A percentile compares a stretch with the other conserved stretches of the same genome.
These are phyloP conservation scores for Parnassius smintheus DNA, from an alignment of 2,888 invertebrate genomes.

Conservation along the genomic window DNA sequence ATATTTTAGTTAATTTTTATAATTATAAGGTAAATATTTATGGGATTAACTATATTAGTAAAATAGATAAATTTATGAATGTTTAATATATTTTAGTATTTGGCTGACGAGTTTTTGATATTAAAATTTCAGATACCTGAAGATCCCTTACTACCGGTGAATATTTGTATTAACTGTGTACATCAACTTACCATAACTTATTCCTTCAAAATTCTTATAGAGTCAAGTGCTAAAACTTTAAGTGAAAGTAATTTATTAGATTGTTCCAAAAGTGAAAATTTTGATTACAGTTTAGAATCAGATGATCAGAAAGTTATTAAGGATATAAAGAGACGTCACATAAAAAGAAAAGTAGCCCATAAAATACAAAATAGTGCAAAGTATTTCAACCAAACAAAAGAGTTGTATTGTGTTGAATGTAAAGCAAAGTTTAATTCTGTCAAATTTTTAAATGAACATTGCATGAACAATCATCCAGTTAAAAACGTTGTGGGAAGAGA, in stretches of 20 bases:
- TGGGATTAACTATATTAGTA: neutral
- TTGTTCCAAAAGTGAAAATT: constrained; percentile 45
- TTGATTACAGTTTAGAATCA: constrained; percentile 52
- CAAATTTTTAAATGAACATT: constrained; percentile 57
- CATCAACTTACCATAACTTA: constrained; percentile 71
- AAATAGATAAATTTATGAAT: neutral
- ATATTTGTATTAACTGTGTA: constrained; percentile 68
- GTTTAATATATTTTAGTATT: neutral
- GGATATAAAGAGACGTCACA: constrained; percentile 23
- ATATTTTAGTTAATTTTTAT: constrained; percentile 67
- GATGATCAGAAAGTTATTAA: constrained; percentile 44
- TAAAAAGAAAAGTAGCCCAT: constrained; percentile 20
- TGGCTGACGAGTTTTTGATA: neutral
- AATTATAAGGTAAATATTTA: constrained; percentile 56
- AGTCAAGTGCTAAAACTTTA: constrained; percentile 57
- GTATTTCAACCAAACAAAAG: constrained; percentile 39
- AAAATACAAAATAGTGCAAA: constrained; percentile 37
- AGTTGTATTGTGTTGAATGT: constrained; percentile 68
- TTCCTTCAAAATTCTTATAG: constrained; percentile 70
- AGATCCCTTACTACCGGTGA: constrained; percentile 56
- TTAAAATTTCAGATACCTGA: constrained; percentile 44
- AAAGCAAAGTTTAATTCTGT: constrained; percentile 58
- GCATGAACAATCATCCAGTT: constrained; percentile 54
- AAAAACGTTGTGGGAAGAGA: constrained; percentile 60
- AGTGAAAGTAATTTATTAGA: constrained; percentile 44